phyloP scores from a whole-genome alignment of 2,888 invertebrate species.

The Agonopterix alstromeriana region DNA sequence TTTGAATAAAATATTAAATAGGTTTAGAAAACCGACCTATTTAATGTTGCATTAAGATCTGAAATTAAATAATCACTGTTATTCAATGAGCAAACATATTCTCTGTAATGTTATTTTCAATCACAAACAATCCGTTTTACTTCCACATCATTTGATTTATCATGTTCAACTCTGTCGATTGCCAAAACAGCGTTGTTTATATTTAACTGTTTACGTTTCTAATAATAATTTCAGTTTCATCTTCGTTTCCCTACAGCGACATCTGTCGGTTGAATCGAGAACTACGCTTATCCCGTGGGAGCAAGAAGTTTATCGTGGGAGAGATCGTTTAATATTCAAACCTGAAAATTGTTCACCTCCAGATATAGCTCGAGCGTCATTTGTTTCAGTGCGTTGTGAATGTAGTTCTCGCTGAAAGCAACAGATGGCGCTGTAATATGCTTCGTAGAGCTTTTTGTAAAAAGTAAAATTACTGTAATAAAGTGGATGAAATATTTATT shows the following conservation, averaged over 20 bases:
- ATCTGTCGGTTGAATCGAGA: conserved; percentile 13
- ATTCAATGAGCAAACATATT: not conserved
- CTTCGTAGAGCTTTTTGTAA: not conserved
- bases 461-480: too few species aligned
- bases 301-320: too few species aligned
- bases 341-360: too few species aligned
- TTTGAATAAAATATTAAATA: too few species aligned
- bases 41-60: too few species aligned
- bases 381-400: not conserved
- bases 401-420: not conserved
- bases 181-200: conserved; percentile 24
- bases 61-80: too few species aligned
- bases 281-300: not conserved
- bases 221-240: conserved; percentile 6
- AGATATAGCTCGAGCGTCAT: too few species aligned
- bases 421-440: not conserved
- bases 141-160: conserved; percentile 17
- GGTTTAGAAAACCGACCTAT: too few species aligned
- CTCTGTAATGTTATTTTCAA: too few species aligned
- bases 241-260: conserved; percentile 8
- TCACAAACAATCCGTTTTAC: not conserved
- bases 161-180: conserved; percentile 17
- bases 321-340: too few species aligned
- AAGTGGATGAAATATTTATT: too few species aligned
- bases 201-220: conserved; percentile 16